Conservation (phyloP, 2,113 vertebrate genomes). For the Herpailurus yagouaroundi region DNA sequence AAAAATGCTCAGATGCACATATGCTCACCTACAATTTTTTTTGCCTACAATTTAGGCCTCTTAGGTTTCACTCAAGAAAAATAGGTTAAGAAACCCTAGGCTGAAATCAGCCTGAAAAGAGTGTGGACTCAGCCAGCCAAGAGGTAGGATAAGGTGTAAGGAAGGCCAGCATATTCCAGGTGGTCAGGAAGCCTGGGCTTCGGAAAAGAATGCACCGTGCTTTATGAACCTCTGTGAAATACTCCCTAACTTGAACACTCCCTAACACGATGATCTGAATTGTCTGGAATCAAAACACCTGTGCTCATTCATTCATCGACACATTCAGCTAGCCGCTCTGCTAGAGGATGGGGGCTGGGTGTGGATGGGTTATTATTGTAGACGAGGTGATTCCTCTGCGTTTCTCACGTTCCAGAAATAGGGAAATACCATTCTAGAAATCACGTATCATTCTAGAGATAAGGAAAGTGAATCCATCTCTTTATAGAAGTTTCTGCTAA, state of each 20-base stretch:
- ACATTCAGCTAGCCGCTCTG: background rate
- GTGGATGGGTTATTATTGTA: background rate
- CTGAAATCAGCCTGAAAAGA: background rate
- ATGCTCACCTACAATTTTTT: background rate
- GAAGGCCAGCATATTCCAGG: background rate
- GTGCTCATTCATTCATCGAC: background rate
- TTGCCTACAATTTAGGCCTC: background rate
- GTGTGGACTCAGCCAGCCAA: background rate
- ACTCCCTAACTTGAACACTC: background rate
- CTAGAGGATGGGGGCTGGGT: background rate
- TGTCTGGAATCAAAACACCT: background rate
- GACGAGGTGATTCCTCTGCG: background rate
- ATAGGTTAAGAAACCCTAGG: background rate
- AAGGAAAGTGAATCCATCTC: conserved; percentile 38
- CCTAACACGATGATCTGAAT: background rate
- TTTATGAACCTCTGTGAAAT: background rate
- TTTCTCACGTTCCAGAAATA: conserved; percentile 25
- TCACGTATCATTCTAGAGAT: background rate
- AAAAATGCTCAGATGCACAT: background rate
- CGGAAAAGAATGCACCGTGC: background rate
- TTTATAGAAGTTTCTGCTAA: conserved; percentile 50
- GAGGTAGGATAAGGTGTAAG: background rate
- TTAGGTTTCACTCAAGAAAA: background rate
- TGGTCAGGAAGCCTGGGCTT: background rate
- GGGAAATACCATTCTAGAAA: conserved; percentile 11